Evolutionary conservation across 1,140 invertebrate genomes (phyloP).

Genomic region (Panagrolaimus sp.): DNA sequence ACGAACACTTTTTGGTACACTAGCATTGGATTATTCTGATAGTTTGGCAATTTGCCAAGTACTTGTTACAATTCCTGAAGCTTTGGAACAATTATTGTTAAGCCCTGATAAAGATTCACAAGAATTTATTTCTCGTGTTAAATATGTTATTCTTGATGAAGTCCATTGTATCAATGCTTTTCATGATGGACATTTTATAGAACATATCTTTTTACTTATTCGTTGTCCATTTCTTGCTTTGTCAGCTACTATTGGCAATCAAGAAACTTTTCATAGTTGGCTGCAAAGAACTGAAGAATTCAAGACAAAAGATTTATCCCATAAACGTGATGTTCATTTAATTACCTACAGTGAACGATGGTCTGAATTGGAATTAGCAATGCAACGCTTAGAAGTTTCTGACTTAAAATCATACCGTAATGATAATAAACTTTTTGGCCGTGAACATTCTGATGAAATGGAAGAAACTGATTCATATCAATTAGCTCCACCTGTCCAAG

Average conservation of each 20-base stretch:
- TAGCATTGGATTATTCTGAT: constrained; percentile 45
- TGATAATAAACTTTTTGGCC: constrained; percentile 8
- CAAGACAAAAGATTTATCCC: constrained; percentile 31
- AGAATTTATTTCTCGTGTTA: constrained; percentile 49
- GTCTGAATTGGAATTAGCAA: constrained; percentile 53
- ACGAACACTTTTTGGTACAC: constrained; percentile 51
- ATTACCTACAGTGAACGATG: constrained; percentile 55
- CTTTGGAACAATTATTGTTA: constrained; percentile 47
- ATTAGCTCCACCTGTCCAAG: background rate
- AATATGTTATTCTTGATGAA: constrained; percentile 57
- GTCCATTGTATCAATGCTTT: constrained; percentile 55
- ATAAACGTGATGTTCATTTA: constrained; percentile 41
- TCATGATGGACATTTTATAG: constrained; percentile 54
- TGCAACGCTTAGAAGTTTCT: constrained; percentile 31
- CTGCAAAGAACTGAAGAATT: constrained; percentile 39
- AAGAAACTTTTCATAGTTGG: constrained; percentile 47
- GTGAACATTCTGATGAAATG: constrained; percentile 1
- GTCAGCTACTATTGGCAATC: constrained; percentile 55
- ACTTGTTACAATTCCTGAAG: constrained; percentile 55
- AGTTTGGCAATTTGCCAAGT: constrained; percentile 55
- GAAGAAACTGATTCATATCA: background rate
- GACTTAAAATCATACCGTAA: constrained; percentile 6
- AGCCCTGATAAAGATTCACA: constrained; percentile 49
- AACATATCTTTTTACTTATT: constrained; percentile 57
- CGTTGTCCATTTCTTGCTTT: constrained; percentile 55